Percentiles rank a stretch among this genome's conserved stretches.
Conservation (phyloP, 2,797 vertebrate species). For the Rhincodon typus region DNA sequence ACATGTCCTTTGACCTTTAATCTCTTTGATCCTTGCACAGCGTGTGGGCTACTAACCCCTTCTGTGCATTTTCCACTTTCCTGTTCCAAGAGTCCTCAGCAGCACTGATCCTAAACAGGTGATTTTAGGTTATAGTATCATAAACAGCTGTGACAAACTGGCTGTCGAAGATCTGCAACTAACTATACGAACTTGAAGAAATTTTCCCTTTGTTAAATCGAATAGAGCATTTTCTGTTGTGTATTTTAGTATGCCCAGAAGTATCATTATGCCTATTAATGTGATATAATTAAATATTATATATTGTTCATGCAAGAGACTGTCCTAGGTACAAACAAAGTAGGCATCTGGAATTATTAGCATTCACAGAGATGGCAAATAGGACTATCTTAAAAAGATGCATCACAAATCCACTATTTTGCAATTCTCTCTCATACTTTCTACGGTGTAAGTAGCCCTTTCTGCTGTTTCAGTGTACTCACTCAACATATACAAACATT, state of each 20-base stretch:
- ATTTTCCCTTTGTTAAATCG: background rate
- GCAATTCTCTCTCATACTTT: background rate
- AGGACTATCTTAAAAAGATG: background rate
- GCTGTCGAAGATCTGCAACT: slow-evolving; percentile 31
- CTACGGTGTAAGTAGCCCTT: background rate
- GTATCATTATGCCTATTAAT: background rate
- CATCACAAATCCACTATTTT: background rate
- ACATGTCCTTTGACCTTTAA: slow-evolving; percentile 60
- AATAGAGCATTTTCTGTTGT: background rate
- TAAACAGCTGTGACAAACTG: slow-evolving; percentile 55
- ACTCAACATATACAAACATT: background rate
- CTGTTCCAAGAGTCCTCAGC: slow-evolving; percentile 40
- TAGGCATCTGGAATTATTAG: slow-evolving; percentile 1
- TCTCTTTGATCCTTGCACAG: slow-evolving; percentile 63
- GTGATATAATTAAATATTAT: background rate
- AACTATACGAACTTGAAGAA: slow-evolving; percentile 5
- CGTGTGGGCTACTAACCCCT: slow-evolving; percentile 63
- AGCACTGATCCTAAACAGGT: slow-evolving; percentile 56
- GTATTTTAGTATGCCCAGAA: background rate
- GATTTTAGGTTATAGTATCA: slow-evolving; percentile 44
- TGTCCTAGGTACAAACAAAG: background rate
- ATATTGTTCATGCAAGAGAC: background rate
- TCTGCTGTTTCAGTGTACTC: background rate
- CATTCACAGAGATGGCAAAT: background rate
- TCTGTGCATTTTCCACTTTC: slow-evolving; percentile 55